Conservation (phyloP, 2,888 invertebrate genomes). For the Amblyjoppa proteus region DNA sequence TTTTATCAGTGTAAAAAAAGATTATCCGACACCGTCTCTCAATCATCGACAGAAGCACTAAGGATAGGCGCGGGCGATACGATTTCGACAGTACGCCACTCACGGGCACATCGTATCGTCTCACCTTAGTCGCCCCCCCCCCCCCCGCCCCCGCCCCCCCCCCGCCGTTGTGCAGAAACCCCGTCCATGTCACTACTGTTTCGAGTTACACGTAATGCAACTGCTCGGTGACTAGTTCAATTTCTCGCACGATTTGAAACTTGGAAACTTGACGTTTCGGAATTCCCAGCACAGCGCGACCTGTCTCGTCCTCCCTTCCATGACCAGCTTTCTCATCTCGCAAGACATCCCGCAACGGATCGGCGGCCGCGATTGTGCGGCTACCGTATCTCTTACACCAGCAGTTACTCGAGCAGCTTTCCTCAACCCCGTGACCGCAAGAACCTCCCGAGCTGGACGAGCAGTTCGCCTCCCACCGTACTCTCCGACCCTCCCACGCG, state of each 20-base stretch:
- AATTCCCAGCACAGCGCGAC: not conserved
- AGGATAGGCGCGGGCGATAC: no score
- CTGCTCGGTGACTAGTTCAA: conserved; percentile 54
- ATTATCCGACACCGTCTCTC: not conserved
- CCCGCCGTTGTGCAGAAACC: conserved; percentile 1
- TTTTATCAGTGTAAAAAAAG: not conserved
- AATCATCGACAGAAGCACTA: not conserved
- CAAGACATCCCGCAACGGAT: conserved; percentile 10
- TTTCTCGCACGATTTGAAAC: conserved; percentile 59
- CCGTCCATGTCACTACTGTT: conserved; percentile 16
- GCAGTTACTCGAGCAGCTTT: conserved; percentile 23
- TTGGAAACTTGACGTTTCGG: conserved; percentile 62
- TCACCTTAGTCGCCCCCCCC: not conserved
- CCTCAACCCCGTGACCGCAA: conserved; percentile 52
- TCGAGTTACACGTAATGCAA: conserved; percentile 53
- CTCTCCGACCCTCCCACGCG: not conserved
- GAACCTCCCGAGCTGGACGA: conserved; percentile 45
- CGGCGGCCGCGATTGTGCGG: conserved; percentile 33
- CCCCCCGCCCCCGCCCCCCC: not conserved
- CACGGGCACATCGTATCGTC: not conserved
- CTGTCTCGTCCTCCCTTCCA: conserved; percentile 25
- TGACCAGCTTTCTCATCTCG: not conserved
- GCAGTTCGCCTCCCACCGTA: conserved; percentile 16
- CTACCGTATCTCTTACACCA: conserved; percentile 18
- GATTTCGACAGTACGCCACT: not conserved